A percentile compares a stretch with the other conserved stretches of the same genome.
These are phyloP conservation scores for Cetonia aurata DNA, from an alignment of 2,888 invertebrate genomes.

Conservation along the genomic window DNA sequence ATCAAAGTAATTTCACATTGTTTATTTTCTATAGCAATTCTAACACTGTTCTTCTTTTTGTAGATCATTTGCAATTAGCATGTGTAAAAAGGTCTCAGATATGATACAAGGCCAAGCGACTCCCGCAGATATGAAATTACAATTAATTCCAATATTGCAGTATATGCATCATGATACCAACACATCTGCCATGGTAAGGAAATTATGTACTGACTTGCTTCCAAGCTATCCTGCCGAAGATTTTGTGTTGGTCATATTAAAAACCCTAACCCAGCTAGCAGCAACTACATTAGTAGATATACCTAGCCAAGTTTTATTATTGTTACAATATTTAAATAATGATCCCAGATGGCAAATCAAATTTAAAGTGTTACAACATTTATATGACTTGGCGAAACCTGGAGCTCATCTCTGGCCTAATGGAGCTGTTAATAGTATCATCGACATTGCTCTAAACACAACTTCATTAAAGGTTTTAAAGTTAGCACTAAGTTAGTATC, in stretches of 20 bases:
- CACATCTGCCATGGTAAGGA: conserved; percentile 76
- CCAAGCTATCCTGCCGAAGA: conserved; percentile 84
- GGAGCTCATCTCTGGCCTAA: conserved; percentile 86
- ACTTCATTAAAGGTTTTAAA: conserved; percentile 59
- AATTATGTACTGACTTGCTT: conserved; percentile 79
- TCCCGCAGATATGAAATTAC: conserved; percentile 91
- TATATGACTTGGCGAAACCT: conserved; percentile 77
- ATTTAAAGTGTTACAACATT: conserved; percentile 74
- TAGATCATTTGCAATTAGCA: conserved; percentile 94
- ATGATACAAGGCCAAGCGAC: conserved; percentile 96
- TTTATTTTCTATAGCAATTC: background rate
- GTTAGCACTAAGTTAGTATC: conserved; percentile 59
- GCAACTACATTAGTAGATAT: conserved; percentile 91
- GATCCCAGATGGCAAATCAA: conserved; percentile 81
- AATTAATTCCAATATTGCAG: conserved; percentile 89
- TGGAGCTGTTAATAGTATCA: conserved; percentile 64
- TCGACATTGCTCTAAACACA: conserved; percentile 62
- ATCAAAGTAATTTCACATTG: conserved; percentile 77
- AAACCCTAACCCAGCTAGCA: conserved; percentile 89
- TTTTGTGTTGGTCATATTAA: conserved; percentile 85
- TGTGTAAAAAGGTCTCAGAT: conserved; percentile 94
- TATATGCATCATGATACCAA: conserved; percentile 89
- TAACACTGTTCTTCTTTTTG: conserved; percentile 17
- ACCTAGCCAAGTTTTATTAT: conserved; percentile 82
- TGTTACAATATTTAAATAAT: conserved; percentile 76